These are phyloP conservation scores for Phoronis australis DNA, from an alignment of 2,888 invertebrate genomes.

Conservation along the genomic window DNA sequence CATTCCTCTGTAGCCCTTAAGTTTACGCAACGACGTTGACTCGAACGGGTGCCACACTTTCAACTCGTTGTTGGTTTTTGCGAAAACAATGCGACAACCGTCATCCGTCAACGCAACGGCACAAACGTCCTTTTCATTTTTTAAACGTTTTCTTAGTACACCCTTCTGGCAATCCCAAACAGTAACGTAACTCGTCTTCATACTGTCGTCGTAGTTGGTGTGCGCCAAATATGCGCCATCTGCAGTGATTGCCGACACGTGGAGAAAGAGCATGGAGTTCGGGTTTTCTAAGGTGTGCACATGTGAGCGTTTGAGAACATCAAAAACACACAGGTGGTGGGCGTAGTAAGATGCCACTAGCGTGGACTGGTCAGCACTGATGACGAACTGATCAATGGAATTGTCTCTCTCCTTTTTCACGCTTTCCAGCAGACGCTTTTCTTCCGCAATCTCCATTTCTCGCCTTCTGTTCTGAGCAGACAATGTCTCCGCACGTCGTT, in stretches of 20 bases:
- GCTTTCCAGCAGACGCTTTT: constrained; percentile 27
- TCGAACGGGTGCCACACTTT: constrained; percentile 43
- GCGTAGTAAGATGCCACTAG: constrained; percentile 48
- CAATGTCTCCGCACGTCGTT: constrained; percentile 34
- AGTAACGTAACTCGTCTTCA: constrained; percentile 45
- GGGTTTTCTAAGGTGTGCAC: constrained; percentile 38
- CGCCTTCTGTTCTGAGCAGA: constrained; percentile 27
- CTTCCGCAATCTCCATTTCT: constrained; percentile 29
- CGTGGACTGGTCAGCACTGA: constrained; percentile 38
- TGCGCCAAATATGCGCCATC: constrained; percentile 41
- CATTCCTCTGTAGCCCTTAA: constrained; percentile 33
- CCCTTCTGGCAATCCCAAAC: constrained; percentile 45
- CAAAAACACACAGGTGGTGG: constrained; percentile 48
- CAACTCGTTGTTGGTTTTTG: constrained; percentile 36
- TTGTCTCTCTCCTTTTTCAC: constrained; percentile 41
- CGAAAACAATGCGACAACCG: constrained; percentile 39
- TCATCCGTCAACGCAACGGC: constrained; percentile 40
- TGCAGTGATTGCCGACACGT: constrained; percentile 36
- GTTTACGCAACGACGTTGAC: constrained; percentile 21
- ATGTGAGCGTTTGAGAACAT: constrained; percentile 33
- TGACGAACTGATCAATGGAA: constrained; percentile 40
- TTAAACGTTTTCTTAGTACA: constrained; percentile 31
- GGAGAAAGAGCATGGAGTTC: constrained; percentile 42
- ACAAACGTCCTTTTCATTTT: constrained; percentile 43
- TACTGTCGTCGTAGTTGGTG: constrained; percentile 44